phyloP scores from a whole-genome alignment of 2,797 vertebrate genomes.

The Oceanodroma leucorhoa region DNA sequence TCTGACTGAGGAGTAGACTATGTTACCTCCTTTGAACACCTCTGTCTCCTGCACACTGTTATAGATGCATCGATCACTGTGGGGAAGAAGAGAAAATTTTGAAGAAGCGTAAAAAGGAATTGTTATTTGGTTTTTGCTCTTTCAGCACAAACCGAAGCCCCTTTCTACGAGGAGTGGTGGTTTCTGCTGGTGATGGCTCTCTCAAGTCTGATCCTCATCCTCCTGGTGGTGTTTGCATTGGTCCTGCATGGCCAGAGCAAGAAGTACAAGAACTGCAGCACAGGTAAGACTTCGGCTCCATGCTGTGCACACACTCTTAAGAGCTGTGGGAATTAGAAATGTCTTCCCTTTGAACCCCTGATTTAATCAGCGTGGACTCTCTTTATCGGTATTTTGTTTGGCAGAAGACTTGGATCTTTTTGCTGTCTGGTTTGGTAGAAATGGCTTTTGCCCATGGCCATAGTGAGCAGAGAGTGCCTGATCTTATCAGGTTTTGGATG shows the following conservation, averaged over 20 bases:
- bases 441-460: not conserved
- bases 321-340: not conserved
- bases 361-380: not conserved
- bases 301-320: not conserved
- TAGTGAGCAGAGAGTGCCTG: not conserved
- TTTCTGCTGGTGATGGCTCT: constrained; percentile 92
- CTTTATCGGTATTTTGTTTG: not conserved
- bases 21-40: not conserved
- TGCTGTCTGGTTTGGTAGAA: not conserved
- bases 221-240: constrained; percentile 86
- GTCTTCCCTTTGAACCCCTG: not conserved
- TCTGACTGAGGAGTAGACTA: not conserved
- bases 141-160: constrained; percentile 84
- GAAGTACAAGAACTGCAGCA: constrained; percentile 86
- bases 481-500: not conserved
- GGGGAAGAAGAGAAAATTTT: not conserved
- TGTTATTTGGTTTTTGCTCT: not conserved
- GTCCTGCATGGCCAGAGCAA: constrained; percentile 87
- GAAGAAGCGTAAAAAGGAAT: not conserved
- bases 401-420: not conserved
- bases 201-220: constrained; percentile 86
- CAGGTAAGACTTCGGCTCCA: constrained; percentile 69
- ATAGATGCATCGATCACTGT: fast-evolving
- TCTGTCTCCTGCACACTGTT: not conserved
- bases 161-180: constrained; percentile 97